Evolutionary conservation across 2,888 invertebrate genomes (phyloP), one percentile per base, ranked within the genome.

Genomic region (Aspidapion aeneum): DNA sequence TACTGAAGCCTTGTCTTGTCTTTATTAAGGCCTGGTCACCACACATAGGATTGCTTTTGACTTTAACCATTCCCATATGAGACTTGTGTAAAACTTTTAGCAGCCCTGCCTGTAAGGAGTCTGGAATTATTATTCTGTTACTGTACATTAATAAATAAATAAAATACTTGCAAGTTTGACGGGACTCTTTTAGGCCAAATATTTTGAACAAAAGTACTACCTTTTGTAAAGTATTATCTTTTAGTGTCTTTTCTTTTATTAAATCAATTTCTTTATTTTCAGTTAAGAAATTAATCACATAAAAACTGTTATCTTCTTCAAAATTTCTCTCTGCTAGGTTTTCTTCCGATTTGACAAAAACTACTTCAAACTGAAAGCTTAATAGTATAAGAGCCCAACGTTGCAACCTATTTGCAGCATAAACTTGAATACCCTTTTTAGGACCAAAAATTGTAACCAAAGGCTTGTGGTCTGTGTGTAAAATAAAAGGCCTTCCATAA

Each of bases 401-500:
- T 18, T 60, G 57, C 9, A 63, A 18, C 49, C 62, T 57, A 17
- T 57, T 57, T 1, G 60, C 56, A 20, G 65, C 57, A 19, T 60
- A 57, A 18, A 21, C 35, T 1, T 62, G 62, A 5, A 65, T 21
- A n/a, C 60, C 58, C 18, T 62, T 61, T 20, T 66, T 54, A 51
- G 35, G 5, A 17, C 62, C 61, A 61, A 61, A 68, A 55, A 68
- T 65, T 9, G 56, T n/a, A 1, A 60, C 21, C 18, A 68, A 51
- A 2, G 66, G 63, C 59, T 61, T 64, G 22, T 68, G 64, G 52
- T 68, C 68, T 1, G 35, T 35, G 12, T 35, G 35, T 35, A 35
- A 12, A 35, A 35, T 35, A 35, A 35, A 35, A 35, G 35, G 35
- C 57, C 12, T 62, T 18, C 18, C 58, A 58, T 50, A 62, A 16